Percentiles rank a stretch among this genome's conserved stretches.
phyloP scores from a whole-genome alignment of 2,888 invertebrate species.

The Craniophora ligustri region DNA sequence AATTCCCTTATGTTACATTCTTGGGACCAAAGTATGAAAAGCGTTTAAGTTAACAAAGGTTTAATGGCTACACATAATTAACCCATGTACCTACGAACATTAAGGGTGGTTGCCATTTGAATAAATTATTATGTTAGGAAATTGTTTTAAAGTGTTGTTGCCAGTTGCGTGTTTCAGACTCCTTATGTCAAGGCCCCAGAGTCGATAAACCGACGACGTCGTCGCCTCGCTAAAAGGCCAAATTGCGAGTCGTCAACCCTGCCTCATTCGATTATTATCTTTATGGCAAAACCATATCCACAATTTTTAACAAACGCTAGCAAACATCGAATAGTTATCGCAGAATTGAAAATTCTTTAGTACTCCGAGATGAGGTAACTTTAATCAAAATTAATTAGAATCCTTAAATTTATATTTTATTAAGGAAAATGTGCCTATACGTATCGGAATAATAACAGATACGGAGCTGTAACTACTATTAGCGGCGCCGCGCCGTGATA shows the following conservation, averaged over 20 bases:
- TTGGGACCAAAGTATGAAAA: not conserved
- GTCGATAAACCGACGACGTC: slow-evolving; percentile 62
- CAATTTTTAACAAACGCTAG: slow-evolving; percentile 40
- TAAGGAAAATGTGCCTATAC: slow-evolving; percentile 20
- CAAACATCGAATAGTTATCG: slow-evolving; percentile 30
- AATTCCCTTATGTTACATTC: slow-evolving; percentile 17
- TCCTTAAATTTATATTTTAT: slow-evolving; percentile 11
- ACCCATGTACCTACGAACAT: slow-evolving; percentile 4
- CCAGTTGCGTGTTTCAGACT: slow-evolving; percentile 66
- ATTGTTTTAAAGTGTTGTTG: slow-evolving; percentile 48
- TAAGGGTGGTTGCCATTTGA: slow-evolving; percentile 39
- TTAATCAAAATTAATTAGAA: not conserved
- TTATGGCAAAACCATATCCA: slow-evolving; percentile 64
- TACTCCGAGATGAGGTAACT: no score
- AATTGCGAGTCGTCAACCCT: slow-evolving; percentile 67
- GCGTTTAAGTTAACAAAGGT: slow-evolving; percentile 32
- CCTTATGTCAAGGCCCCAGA: slow-evolving; percentile 63
- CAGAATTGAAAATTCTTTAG: not conserved
- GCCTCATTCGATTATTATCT: slow-evolving; percentile 72
- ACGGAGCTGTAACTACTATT: slow-evolving; percentile 1
- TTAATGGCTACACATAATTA: slow-evolving; percentile 36
- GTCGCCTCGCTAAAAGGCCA: slow-evolving; percentile 59
- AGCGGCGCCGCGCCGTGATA: slow-evolving; percentile 5
- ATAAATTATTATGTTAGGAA: slow-evolving; percentile 44
- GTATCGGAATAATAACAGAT: no score